These are phyloP conservation scores for Chanos chanos DNA, from an alignment of 2,797 vertebrate genomes.

Conservation along the genomic window DNA sequence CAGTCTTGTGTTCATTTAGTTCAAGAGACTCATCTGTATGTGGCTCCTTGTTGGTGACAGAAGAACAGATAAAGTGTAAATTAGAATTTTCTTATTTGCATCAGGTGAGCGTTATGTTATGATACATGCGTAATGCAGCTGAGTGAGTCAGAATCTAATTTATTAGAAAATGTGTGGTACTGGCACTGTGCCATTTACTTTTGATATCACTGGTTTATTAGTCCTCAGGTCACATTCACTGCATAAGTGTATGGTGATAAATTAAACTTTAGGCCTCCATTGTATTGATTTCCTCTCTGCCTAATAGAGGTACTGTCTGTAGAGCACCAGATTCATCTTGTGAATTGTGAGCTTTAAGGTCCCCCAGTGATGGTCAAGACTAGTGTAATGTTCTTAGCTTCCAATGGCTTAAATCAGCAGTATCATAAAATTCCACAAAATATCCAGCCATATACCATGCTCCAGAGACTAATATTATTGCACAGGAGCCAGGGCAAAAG, in stretches of 20 bases:
- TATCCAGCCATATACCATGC: not conserved
- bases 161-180: not conserved
- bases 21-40: no score
- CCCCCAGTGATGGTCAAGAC: constrained; percentile 11
- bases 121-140: no score
- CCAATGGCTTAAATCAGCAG: constrained; percentile 3
- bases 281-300: constrained; percentile 53
- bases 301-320: constrained; percentile 34
- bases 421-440: not conserved
- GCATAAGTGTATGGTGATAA: constrained; percentile 32
- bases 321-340: constrained; percentile 19
- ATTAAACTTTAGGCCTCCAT: constrained; percentile 44
- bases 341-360: constrained; percentile 27
- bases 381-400: constrained; percentile 7
- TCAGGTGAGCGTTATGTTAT: no score
- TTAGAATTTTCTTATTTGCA: no score
- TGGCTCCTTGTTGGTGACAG: no score
- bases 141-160: not conserved
- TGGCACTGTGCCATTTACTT: not conserved
- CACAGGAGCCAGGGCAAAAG: no score
- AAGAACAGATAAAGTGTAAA: no score
- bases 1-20: no score
- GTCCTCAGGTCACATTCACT: constrained; percentile 30
- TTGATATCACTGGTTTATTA: constrained; percentile 37
- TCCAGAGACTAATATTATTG: not conserved